Base-by-base conservation (phyloP, 2,888 invertebrate species). In the Drosophila nr. fundita region DNA sequence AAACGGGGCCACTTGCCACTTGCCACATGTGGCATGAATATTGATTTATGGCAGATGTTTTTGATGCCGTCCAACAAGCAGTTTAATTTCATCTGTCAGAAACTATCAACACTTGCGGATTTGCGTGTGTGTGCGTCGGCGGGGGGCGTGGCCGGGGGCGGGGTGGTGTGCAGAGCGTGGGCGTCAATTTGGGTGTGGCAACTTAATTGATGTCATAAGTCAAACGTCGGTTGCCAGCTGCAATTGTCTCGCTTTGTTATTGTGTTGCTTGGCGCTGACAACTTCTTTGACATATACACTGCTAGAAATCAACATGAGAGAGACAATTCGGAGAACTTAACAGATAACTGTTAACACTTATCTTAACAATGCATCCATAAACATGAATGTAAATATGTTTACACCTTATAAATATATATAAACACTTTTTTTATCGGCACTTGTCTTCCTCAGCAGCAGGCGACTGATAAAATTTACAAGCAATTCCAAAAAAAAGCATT, bases 21-120 rank as follows among this genome's bases (percentile, higher is more conserved):
- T 27, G 50, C 27, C 13, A 30, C 18, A 48, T 42, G 65, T 55
- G 60, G 18, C 57, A 7, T 36, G n/a, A 68, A 77, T 83, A 86
- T 86, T 86, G 86, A 86, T 86, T 83, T 85, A 88, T 83, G 78
- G 69, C 82, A 77, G 73, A 76, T 74, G 74, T 76, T 81, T 74
- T 73, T 69, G 52, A 61, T 58, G 45, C 32, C 52, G 24, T 71
- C 49, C 71, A 62, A 75, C 69, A 74, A 52, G 74, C 57, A 70
- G 68, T 80, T 70, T 68, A 74, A 70, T 80, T 73, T 67, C 68
- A 50, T 24, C 68, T 80, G 74, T 72, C 78, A 64, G 68, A 70
- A 71, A 57, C 73, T 63, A 68, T 74, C 72, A 68, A 68, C 73
- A 70, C 64, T 66, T 57, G 54, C 21, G 36, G 18, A 53, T 49